Evolutionary conservation across 2,888 invertebrate species (phyloP), one percentile per base, ranked within the genome.

Genomic region (Plebejus anna): DNA sequence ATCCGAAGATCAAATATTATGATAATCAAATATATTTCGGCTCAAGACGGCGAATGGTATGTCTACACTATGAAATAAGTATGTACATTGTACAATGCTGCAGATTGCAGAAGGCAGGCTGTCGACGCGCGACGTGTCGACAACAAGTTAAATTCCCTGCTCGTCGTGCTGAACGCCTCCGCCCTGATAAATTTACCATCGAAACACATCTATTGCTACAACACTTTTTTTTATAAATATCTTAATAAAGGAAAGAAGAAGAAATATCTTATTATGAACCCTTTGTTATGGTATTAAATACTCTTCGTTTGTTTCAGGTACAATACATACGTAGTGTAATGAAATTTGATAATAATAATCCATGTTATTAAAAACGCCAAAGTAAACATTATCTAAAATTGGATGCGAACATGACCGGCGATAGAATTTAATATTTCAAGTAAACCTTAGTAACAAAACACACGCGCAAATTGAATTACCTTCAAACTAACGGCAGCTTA

Each of bases 231-330:
- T 42, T 7, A 42, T 42, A 7, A 42, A 42, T 42, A 42, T 42
- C 7, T 42, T 7, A 38, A 22, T 22, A 22, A 22, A 22, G 22
- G 22, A 22, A 22, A 22, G 22, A 22, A 22, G 22, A 22, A 22
- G 22, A 7, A 42, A 42, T 42, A 42, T 42, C 7, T 42, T 7
- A 38, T 7, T 42, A 42, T 42, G 7, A 42, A 42, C 7, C 7
- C 7, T 42, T 42, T 42, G 42, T 42, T 47, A 2, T 9, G 47
- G 6, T 7, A 47, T 11, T 42, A 42, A 11, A 47, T 47, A 61
- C 70, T 57, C 22, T 77, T 51, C 61, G 51, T 66, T 77, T 75
- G 75, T 77, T 75, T 66, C 73, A 77, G 76, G 76, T 77, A 75
- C 72, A 55, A 32, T 70, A 38, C 4, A 73, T 73, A 16, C 16